phyloP scores from a whole-genome alignment of 2,113 vertebrate genomes.

The Bucco capensis region DNA sequence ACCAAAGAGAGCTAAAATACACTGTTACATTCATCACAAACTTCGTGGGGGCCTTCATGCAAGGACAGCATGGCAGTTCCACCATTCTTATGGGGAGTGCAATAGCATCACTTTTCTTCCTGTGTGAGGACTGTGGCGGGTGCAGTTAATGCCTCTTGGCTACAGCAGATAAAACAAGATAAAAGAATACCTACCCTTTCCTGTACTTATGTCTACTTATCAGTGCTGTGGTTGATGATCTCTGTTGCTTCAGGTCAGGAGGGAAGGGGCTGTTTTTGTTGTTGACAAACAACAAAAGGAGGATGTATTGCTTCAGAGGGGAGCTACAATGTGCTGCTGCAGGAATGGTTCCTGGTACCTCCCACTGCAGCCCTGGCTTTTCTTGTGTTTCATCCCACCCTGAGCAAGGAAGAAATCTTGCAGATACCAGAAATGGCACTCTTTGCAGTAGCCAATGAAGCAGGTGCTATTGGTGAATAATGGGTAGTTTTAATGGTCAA shows the following conservation, averaged over 20 bases:
- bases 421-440: not conserved
- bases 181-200: not conserved
- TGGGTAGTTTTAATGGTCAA: not conserved
- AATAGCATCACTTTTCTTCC: not conserved
- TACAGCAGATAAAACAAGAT: not conserved
- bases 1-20: not conserved
- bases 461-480: not conserved
- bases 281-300: not conserved
- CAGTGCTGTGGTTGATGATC: not conserved
- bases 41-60: not conserved
- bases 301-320: not conserved
- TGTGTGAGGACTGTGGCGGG: not conserved
- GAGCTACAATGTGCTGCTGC: not conserved
- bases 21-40: accelerated
- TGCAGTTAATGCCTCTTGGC: not conserved
- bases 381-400: not conserved
- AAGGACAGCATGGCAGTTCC: not conserved
- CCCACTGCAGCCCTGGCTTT: not conserved
- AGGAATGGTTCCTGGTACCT: not conserved
- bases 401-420: not conserved
- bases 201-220: not conserved
- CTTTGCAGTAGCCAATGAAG: not conserved
- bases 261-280: not conserved
- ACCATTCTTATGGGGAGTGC: not conserved
- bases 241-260: not conserved